These are phyloP conservation scores for Hoplostethus atlanticus DNA, from an alignment of 2,797 vertebrate species.

Conservation along the genomic window DNA sequence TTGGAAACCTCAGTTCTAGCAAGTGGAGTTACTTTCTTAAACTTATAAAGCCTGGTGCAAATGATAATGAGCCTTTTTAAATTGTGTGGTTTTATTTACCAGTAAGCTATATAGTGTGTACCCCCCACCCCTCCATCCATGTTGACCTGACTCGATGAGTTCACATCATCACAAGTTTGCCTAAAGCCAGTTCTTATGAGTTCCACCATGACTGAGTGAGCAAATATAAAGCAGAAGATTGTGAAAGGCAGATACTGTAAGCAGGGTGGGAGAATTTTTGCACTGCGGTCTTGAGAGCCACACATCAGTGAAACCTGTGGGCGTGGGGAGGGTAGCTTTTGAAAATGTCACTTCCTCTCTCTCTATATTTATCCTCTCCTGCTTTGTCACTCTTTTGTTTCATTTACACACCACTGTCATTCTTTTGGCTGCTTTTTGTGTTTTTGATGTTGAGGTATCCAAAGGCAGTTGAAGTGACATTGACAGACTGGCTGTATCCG, in stretches of 20 bases:
- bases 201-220: conserved; percentile 37
- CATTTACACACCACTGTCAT: conserved; percentile 30
- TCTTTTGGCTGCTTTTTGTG: conserved; percentile 18
- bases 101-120: neutral
- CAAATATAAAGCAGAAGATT: conserved; percentile 58
- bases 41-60: neutral
- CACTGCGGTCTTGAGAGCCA: conserved; percentile 73
- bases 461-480: conserved; percentile 31
- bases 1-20: neutral
- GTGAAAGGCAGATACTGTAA: conserved; percentile 52
- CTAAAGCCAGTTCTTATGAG: conserved; percentile 20
- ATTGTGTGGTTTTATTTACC: neutral
- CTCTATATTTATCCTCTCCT: conserved; percentile 77
- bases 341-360: conserved; percentile 78
- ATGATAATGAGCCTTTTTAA: neutral
- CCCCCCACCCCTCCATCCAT: conserved; percentile 1
- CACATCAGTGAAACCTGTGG: conserved; percentile 73
- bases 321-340: conserved; percentile 73
- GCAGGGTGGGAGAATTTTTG: conserved; percentile 68
- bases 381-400: conserved; percentile 66
- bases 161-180: conserved; percentile 34
- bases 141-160: conserved; percentile 4
- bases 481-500: conserved; percentile 25
- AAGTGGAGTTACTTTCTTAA: neutral
- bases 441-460: conserved; percentile 24